Conservation (phyloP, 2,113 vertebrate genomes). For the Gymnarchus niloticus region DNA sequence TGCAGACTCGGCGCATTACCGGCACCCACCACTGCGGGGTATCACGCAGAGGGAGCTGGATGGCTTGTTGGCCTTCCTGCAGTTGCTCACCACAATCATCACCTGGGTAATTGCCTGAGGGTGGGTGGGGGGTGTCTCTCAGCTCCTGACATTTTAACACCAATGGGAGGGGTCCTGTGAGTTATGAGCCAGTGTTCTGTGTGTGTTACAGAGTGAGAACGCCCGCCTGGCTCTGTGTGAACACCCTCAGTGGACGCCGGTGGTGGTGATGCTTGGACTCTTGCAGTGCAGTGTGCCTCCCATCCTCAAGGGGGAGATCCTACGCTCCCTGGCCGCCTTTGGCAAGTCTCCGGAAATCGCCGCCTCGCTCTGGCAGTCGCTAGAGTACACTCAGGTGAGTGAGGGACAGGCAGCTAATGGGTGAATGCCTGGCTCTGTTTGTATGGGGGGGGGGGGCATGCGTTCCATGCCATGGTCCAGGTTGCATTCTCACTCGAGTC, state of each 20-base stretch:
- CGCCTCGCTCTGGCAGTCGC: slow-evolving; percentile 91
- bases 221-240: slow-evolving; percentile 91
- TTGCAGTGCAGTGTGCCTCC: slow-evolving; percentile 92
- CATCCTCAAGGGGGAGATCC: slow-evolving; percentile 80
- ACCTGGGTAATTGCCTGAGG: slow-evolving; percentile 72
- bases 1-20: slow-evolving; percentile 81
- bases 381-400: slow-evolving; percentile 90
- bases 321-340: slow-evolving; percentile 83
- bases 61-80: slow-evolving; percentile 84
- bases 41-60: slow-evolving; percentile 95
- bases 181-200: background rate
- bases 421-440: background rate
- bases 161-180: background rate
- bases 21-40: slow-evolving; percentile 81
- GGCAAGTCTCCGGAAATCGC: slow-evolving; percentile 93
- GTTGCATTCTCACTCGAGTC: background rate
- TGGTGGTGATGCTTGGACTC: slow-evolving; percentile 89
- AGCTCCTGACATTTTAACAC: background rate
- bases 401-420: background rate
- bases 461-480: too few species aligned
- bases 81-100: slow-evolving; percentile 83
- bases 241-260: slow-evolving; percentile 94
- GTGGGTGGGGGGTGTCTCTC: background rate
- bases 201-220: slow-evolving; percentile 78
- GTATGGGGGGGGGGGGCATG: too few species aligned